A percentile compares a stretch with the other conserved stretches of the same genome.
phyloP scores from a whole-genome alignment of 1,140 invertebrate genomes.

The Brachionus rotundiformis region DNA sequence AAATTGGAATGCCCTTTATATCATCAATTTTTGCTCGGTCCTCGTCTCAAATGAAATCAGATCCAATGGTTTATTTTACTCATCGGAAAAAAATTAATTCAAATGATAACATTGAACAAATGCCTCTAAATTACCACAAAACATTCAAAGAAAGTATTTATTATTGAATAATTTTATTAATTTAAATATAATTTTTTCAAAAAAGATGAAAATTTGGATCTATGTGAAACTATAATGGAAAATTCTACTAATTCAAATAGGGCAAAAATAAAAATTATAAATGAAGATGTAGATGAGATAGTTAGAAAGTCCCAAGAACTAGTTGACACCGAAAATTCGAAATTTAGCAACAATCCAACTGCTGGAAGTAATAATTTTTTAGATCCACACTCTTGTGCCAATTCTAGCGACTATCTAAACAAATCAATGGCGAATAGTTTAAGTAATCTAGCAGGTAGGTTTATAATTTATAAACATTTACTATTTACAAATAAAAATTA shows the following conservation, averaged over 20 bases:
- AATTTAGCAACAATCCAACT: neutral
- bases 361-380: slow-evolving; percentile 7
- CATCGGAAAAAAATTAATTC: neutral
- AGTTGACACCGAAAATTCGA: neutral
- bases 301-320: neutral
- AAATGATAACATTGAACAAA: slow-evolving; percentile 32
- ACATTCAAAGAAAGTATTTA: neutral
- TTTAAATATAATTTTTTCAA: neutral
- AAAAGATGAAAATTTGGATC: neutral
- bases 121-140: slow-evolving; percentile 5
- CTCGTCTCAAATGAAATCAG: neutral
- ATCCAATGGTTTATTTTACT: neutral
- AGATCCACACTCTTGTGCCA: neutral
- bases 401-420: slow-evolving; percentile 5
- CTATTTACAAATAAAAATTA: too few relatives aligned
- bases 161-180: neutral
- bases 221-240: slow-evolving; percentile 15
- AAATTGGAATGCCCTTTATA: slow-evolving; percentile 48
- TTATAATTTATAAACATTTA: too few relatives aligned
- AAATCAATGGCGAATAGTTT: slow-evolving; percentile 19
- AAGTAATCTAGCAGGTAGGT: slow-evolving; percentile 39
- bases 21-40: slow-evolving; percentile 25
- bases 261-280: neutral
- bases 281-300: neutral
- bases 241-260: neutral